A percentile compares a stretch with the other conserved stretches of the same genome.
Conservation (phyloP, 2,888 invertebrate genomes). For the Trissolcus brochymenae region DNA sequence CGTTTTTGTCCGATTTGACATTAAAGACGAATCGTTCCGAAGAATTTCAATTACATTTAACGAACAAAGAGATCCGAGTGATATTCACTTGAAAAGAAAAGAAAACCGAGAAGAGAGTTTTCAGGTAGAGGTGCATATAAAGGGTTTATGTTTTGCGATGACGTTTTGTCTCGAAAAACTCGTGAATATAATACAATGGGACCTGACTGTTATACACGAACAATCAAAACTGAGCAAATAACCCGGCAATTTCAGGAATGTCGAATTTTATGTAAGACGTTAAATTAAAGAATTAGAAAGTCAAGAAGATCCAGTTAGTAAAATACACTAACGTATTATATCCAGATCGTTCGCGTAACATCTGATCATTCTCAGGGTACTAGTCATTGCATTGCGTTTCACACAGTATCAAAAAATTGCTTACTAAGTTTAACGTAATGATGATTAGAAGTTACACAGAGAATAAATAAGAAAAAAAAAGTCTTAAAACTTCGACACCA, state of each 20-base stretch:
- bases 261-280: conserved; percentile 26
- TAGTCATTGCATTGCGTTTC: not conserved
- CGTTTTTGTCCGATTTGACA: conserved; percentile 12
- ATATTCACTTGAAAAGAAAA: conserved; percentile 1
- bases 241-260: conserved; percentile 10
- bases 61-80: no score
- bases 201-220: conserved; percentile 6
- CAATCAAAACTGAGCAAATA: conserved; percentile 15
- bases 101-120: not conserved
- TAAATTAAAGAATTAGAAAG: conserved; percentile 49
- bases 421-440: no score
- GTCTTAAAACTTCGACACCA: no score
- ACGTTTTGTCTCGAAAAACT: not conserved
- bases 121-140: not conserved
- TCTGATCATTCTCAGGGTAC: conserved; percentile 15
- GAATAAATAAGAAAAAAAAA: not conserved
- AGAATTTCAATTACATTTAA: not conserved
- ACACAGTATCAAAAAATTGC: conserved; percentile 2
- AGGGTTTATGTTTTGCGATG: not conserved
- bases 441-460: not conserved
- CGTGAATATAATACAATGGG: not conserved
- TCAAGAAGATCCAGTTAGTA: conserved; percentile 32
- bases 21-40: conserved; percentile 1
- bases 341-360: conserved; percentile 24
- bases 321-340: conserved; percentile 26